Evolutionary conservation across 1,140 invertebrate species (phyloP).

Genomic region (Papilio dardanus): DNA sequence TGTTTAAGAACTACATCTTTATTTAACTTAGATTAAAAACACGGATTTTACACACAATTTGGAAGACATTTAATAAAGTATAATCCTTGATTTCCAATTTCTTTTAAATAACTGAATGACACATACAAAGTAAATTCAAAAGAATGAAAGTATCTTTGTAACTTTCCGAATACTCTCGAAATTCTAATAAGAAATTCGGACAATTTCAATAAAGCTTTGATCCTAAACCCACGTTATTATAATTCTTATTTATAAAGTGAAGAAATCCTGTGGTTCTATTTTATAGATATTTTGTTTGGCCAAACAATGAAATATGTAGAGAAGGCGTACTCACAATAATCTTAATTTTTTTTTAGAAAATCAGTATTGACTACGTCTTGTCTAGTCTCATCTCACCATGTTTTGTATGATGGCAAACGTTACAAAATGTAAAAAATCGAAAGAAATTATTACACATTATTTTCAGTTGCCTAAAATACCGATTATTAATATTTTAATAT

Average conservation of each 20-base stretch:
- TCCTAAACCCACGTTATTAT: conserved; percentile 25
- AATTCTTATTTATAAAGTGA: conserved; percentile 26
- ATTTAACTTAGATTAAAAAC: no score
- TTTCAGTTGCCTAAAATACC: not conserved
- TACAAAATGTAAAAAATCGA: no score
- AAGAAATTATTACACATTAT: not conserved
- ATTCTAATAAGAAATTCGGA: conserved; percentile 24
- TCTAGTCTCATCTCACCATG: not conserved
- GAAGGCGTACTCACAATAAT: not conserved
- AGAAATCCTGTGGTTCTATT: not conserved
- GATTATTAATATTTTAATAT: not conserved
- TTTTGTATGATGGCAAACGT: not conserved
- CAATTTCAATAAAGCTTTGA: conserved; percentile 31
- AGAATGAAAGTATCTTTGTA: conserved; percentile 16
- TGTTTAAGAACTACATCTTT: no score
- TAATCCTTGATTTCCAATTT: not conserved
- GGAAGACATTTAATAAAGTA: not conserved
- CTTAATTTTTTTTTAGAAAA: not conserved
- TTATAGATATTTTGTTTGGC: not conserved
- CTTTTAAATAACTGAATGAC: not conserved
- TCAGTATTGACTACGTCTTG: not conserved
- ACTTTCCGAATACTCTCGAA: conserved; percentile 24
- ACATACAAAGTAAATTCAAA: conserved; percentile 26
- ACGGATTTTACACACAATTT: not conserved
- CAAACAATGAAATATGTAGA: not conserved